Evolutionary conservation across 2,797 vertebrate species (phyloP).

Genomic region (Phoeniculus purpureus): DNA sequence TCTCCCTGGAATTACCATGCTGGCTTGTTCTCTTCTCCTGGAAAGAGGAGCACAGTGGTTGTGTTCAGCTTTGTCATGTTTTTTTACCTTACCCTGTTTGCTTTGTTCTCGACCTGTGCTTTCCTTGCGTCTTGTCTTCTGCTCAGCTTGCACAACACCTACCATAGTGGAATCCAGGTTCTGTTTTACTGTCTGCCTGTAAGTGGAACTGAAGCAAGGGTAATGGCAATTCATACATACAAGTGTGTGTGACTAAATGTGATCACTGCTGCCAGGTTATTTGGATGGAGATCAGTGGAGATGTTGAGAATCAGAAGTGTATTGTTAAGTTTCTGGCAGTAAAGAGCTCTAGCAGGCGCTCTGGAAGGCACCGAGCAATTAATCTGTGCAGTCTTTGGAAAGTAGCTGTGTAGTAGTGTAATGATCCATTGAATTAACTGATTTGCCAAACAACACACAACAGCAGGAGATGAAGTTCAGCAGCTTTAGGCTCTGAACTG

Average conservation of each 20-base stretch:
- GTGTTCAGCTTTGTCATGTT: neutral
- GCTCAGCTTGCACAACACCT: neutral
- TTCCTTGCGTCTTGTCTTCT: neutral
- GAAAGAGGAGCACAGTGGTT: neutral
- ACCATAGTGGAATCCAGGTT: neutral
- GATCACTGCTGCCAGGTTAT: neutral
- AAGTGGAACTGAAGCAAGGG: neutral
- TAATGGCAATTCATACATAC: neutral
- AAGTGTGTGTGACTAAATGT: neutral
- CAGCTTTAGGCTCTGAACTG: neutral
- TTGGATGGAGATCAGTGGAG: neutral
- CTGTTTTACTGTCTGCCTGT: neutral
- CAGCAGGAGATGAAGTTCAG: neutral
- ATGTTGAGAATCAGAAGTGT: neutral
- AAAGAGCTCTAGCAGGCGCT: neutral
- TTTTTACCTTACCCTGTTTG: neutral
- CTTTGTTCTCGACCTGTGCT: fast-evolving
- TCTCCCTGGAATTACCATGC: neutral
- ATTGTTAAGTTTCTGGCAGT: neutral
- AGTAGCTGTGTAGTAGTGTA: neutral
- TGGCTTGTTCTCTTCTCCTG: neutral
- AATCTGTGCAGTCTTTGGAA: neutral
- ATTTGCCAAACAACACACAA: neutral
- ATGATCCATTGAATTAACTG: constrained; percentile 5
- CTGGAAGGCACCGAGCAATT: neutral